Evolutionary conservation across 92 coral and sea anemone species (phyloP), one percentile per base, ranked within the genome.

Genomic region (Palythoa heliodiscus): DNA sequence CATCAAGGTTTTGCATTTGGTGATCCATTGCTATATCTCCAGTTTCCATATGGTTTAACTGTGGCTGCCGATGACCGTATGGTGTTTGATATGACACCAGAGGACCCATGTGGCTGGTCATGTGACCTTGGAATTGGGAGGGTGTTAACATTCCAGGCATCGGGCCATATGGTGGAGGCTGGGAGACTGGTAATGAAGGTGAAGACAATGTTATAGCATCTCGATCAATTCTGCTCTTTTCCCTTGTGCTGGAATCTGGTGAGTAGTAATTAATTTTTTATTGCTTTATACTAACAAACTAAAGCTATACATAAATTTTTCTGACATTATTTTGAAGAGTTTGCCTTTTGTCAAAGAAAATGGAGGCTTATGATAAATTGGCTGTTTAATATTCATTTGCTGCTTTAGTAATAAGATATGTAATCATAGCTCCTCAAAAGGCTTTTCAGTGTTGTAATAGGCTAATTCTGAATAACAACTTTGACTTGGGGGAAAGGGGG

Each of bases 51-150:
- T 95, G 97, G 88, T 94, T 97, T 54, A 97, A 89, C 17, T 92
- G 92, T 40, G 89, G 93, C 72, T 95, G 98, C 39, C 84, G 75
- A 14, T 80, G 84, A 70, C 84, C 74, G 86, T 91, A 97, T 17
- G 93, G 93, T 77, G 89, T 78, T 83, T 87, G 93, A 47, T 82
- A 90, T 63, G 95, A 93, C 87, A 97, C 89, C 92, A 97, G 87
- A 39, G 93, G 90, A 29, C 94, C 97, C 94, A 94, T 94, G 88
- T 94, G 98, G 82, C 92, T 94, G 22, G 95, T 93, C 57, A 91
- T 86, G 73, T 93, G 94, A 37, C 82, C 82, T 74, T 92, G 98
- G 82, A 89, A 96, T 88, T 93, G 98, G n/a, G 95, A 92, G 11
- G 95, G 91, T 38, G 90, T 90, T 48, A 97, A 84, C 92, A 97